Evolutionary conservation across 1,140 invertebrate genomes (phyloP), one percentile per base, ranked within the genome.

Genomic region (Agrypnia vestita): DNA sequence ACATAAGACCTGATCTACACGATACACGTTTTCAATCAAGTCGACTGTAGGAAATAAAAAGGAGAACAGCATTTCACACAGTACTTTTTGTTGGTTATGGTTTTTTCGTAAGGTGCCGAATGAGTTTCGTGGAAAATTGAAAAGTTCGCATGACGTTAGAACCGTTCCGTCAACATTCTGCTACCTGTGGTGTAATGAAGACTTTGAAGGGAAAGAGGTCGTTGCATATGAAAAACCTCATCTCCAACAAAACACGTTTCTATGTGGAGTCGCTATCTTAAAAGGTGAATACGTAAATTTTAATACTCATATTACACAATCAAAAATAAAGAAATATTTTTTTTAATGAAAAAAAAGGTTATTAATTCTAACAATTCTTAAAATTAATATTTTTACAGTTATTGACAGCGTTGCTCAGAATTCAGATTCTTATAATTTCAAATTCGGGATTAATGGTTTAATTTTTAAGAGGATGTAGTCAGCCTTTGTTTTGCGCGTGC

Each of bases 141-240:
- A 69, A 46, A 69, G 1, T 11, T 49, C 10, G n/a, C 46, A 12
- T 8, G n/a, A 15, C 1, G 43, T 15, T 69, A n/a, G 17, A 19
- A 9, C 7, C 64, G 7, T 19, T 49, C n/a, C 6, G 64, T 69
- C 15, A 69, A 69, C 64, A 69, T 46, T 47, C 44, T 17, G 64
- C 8, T 69, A 69, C 64, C 64, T 69, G 64, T 47, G 64, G 64
- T 69, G n/a, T 69, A 69, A 69, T 69, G 44, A 47, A 69, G 64
- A 69, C 43, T 69, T 69, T 69, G 64, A 49, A 69, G 44, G 44
- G 44, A 69, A 69, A 17, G 64, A 69, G 43, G 64, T 69, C 43
- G 64, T 69, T 69, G 64, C 64, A 69, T 69, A 69, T 69, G 64
- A 69, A 69, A 69, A 69, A 69, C 64, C 64, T 69, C 64, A 69